Evolutionary conservation across 2,113 vertebrate species (phyloP), one percentile per base, ranked within the genome.

Genomic region (Gymnarchus niloticus): DNA sequence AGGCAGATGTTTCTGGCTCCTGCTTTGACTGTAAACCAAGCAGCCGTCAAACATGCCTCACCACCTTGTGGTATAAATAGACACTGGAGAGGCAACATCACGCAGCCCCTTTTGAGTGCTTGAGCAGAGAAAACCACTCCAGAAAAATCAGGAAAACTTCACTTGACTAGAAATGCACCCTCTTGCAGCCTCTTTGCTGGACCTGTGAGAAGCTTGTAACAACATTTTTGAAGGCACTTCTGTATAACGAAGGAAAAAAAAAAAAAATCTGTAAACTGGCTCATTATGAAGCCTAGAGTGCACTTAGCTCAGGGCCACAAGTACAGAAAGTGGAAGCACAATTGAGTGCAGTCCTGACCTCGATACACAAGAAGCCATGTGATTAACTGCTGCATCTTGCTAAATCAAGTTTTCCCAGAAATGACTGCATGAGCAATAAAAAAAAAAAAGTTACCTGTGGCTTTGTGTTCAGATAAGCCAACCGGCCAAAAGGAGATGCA

Each of bases 331-430:
- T 5, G 57, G 49, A 49, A 41, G 23, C 41, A 48, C 44, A 0
- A 6, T 3, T 78, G 73, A 37, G 6, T 37, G 21, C 37, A 78
- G 44, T 78, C 44, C 41, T 78, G 23, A 48, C 76, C 41, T 48
- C 76, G n/a, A 21, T 48, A 48, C 76, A 78, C 21, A 48, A 48
- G 46, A 78, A 78, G 19, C 44, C 65, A 41, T n/a, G 41, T 48
- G 76, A 78, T 37, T 48, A 56, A 78, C 57, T 54, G 33, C 56
- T 83, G 80, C 28, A 9, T 73, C 51, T 85, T n/a, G 48, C n/a
- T n/a, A n/a, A n/a, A n/a, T n/a, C n/a, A n/a, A n/a, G n/a, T n/a
- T n/a, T n/a, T n/a, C n/a, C n/a, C n/a, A n/a, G n/a, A n/a, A n/a
- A n/a, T n/a, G n/a, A 61, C 21, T 17, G 28, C 37, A 65, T 46